Evolutionary conservation across 2,888 invertebrate genomes (phyloP).

Genomic region (Tupiocoris notatus): DNA sequence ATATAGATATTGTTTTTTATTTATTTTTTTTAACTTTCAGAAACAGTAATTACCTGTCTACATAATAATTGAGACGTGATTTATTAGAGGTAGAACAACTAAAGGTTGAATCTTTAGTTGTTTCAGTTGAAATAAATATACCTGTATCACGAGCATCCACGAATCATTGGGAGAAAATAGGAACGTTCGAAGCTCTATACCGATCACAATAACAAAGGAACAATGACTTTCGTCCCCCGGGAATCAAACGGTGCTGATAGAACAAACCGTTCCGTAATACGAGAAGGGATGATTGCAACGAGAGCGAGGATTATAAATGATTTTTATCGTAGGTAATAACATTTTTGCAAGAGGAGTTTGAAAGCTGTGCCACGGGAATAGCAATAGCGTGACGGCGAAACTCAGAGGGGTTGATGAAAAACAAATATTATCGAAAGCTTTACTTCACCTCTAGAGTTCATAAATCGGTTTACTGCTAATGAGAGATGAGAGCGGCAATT

Average conservation of each 20-base stretch:
- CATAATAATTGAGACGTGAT: too few relatives aligned
- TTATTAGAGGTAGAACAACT: too few relatives aligned
- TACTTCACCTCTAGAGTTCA: slow-evolving; percentile 36
- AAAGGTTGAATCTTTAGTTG: too few relatives aligned
- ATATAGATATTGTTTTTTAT: too few relatives aligned
- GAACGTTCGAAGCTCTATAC: too few relatives aligned
- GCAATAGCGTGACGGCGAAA: background rate
- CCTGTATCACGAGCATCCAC: too few relatives aligned
- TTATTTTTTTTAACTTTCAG: too few relatives aligned
- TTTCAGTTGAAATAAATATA: too few relatives aligned
- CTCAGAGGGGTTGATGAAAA: slow-evolving; percentile 27
- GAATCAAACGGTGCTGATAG: background rate
- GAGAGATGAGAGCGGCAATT: slow-evolving; percentile 3
- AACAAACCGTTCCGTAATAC: background rate
- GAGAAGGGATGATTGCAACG: background rate
- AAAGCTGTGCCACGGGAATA: slow-evolving; percentile 2
- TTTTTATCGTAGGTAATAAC: slow-evolving; percentile 13
- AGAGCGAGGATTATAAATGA: background rate
- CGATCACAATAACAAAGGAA: background rate
- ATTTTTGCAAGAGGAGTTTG: background rate
- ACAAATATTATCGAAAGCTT: slow-evolving; percentile 39
- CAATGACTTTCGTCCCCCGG: background rate
- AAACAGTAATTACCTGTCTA: too few relatives aligned
- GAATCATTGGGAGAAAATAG: too few relatives aligned
- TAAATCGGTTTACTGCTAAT: slow-evolving; percentile 41